Evolutionary conservation across 1,140 invertebrate genomes (phyloP).

Genomic region (Drosophila sturtevanti): DNA sequence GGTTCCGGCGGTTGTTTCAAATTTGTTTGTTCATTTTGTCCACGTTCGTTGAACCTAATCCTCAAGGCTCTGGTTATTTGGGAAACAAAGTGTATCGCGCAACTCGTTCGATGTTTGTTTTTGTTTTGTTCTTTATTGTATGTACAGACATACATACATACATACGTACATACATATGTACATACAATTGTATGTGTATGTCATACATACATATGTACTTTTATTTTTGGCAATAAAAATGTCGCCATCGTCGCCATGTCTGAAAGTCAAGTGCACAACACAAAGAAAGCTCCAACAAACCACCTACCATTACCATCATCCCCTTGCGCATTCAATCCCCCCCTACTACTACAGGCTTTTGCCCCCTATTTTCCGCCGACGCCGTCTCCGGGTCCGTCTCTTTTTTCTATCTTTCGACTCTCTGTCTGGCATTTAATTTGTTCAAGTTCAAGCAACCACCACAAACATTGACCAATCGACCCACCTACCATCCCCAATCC

Average conservation of each 20-base stretch:
- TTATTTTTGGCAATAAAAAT: constrained; percentile 74
- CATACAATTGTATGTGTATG: background rate
- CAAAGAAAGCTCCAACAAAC: constrained; percentile 53
- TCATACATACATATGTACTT: constrained; percentile 36
- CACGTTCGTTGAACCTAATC: constrained; percentile 68
- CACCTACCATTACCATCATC: background rate
- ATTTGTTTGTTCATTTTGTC: constrained; percentile 31
- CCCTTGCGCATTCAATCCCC: background rate
- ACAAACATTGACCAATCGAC: constrained; percentile 32
- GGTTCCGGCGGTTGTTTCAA: constrained; percentile 5
- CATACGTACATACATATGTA: constrained; percentile 5
- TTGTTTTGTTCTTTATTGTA: constrained; percentile 22
- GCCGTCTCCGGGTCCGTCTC: constrained; percentile 8
- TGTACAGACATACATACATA: background rate
- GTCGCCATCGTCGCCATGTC: constrained; percentile 48
- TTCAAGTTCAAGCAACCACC: constrained; percentile 60
- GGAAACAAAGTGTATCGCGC: constrained; percentile 56
- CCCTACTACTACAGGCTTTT: background rate
- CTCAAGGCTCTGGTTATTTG: constrained; percentile 59
- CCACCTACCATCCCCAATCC: constrained; percentile 22
- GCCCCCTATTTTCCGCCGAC: constrained; percentile 13
- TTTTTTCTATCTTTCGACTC: constrained; percentile 9
- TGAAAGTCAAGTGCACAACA: constrained; percentile 74
- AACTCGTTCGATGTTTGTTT: constrained; percentile 56
- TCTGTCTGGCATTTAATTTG: constrained; percentile 54